A percentile compares a stretch with the other conserved stretches of the same genome.
phyloP scores from a whole-genome alignment of 2,113 vertebrate species.

The Chlorodrepanis virens region DNA sequence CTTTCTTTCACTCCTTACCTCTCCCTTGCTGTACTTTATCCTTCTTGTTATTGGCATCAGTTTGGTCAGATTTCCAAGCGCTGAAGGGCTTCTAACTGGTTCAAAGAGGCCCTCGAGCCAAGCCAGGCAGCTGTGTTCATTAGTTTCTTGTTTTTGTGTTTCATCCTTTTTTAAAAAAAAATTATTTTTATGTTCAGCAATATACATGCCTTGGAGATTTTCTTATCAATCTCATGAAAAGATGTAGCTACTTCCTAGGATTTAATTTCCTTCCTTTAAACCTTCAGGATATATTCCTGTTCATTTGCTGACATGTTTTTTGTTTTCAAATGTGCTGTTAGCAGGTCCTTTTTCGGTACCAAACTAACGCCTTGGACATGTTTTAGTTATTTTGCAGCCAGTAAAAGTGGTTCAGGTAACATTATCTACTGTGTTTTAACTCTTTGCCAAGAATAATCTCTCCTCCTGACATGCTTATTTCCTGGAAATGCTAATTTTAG shows the following conservation, averaged over 20 bases:
- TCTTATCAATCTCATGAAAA: slow-evolving; percentile 6
- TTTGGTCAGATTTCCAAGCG: neutral
- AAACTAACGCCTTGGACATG: neutral
- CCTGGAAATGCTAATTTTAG: neutral
- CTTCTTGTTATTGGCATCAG: neutral
- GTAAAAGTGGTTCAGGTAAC: neutral
- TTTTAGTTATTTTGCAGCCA: neutral
- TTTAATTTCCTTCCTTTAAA: slow-evolving; percentile 39
- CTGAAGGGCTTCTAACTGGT: slow-evolving; percentile 25
- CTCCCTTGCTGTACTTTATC: neutral
- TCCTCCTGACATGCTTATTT: neutral
- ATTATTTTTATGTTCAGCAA: slow-evolving; percentile 39
- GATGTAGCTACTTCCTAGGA: neutral
- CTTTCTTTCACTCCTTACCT: neutral
- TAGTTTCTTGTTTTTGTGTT: slow-evolving; percentile 33
- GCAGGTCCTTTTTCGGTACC: neutral
- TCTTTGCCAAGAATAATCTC: neutral
- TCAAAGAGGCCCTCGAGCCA: slow-evolving; percentile 17
- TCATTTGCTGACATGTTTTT: slow-evolving; percentile 37
- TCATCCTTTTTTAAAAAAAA: neutral
- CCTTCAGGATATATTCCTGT: slow-evolving; percentile 41
- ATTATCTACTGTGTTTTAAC: neutral
- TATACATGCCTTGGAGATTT: slow-evolving; percentile 47
- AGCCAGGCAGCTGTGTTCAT: slow-evolving; percentile 38
- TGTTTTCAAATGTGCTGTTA: slow-evolving; percentile 13